These are phyloP conservation scores for Sussaba pulchella DNA, from an alignment of 2,888 invertebrate genomes.

Conservation along the genomic window DNA sequence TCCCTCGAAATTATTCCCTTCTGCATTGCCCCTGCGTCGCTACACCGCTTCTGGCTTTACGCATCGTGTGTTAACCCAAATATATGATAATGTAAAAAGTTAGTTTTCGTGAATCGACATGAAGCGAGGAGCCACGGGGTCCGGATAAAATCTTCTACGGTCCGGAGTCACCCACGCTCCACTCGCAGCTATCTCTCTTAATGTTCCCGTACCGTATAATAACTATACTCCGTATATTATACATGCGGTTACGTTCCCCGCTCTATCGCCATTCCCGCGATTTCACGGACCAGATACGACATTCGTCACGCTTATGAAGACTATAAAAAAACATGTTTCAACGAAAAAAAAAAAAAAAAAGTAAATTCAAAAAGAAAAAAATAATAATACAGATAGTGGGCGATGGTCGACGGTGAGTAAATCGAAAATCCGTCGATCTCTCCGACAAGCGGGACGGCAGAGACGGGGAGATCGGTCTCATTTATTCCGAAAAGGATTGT, in stretches of 20 bases:
- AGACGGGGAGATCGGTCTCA: slow-evolving; percentile 22
- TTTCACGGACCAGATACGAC: slow-evolving; percentile 3
- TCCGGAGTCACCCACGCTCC: slow-evolving; percentile 64
- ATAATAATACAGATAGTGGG: too few species aligned
- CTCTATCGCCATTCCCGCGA: slow-evolving; percentile 16
- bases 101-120: slow-evolving; percentile 68
- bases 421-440: slow-evolving; percentile 41
- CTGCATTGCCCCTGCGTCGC: slow-evolving; percentile 30
- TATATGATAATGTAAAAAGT: slow-evolving; percentile 69
- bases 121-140: slow-evolving; percentile 57
- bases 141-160: slow-evolving; percentile 66
- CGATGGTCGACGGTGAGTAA: slow-evolving; percentile 2
- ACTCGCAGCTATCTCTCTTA: slow-evolving; percentile 24
- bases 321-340: background rate
- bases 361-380: too few species aligned
- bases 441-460: background rate
- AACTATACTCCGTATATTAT: slow-evolving; percentile 52
- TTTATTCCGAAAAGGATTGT: slow-evolving; percentile 36
- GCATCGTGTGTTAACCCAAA: slow-evolving; percentile 70
- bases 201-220: slow-evolving; percentile 12
- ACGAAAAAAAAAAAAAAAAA: background rate
- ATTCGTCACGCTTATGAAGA: slow-evolving; percentile 11
- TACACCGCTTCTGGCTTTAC: slow-evolving; percentile 57
- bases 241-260: slow-evolving; percentile 12
- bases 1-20: background rate